These are phyloP conservation scores for Monopterus albus DNA, from an alignment of 2,113 vertebrate species.

Conservation along the genomic window DNA sequence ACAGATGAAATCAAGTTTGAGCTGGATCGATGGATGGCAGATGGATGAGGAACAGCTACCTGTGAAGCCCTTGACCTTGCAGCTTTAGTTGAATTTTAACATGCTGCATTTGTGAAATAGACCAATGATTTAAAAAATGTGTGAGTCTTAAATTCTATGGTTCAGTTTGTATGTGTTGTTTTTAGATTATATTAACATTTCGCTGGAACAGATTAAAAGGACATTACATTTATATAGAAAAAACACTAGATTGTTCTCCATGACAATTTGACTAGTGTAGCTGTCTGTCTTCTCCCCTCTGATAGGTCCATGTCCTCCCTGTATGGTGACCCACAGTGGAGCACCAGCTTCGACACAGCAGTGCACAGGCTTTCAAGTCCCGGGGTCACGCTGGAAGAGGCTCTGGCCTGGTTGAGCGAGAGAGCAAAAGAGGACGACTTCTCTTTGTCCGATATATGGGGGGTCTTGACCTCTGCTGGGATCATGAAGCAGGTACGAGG, in stretches of 20 bases:
- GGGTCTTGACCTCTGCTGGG: conserved; percentile 31
- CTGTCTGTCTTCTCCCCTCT: not conserved
- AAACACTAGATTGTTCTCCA: no score
- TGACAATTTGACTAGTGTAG: no score
- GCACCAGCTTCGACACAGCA: conserved; percentile 3
- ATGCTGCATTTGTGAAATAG: no score
- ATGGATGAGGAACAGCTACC: not conserved
- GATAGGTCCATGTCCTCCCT: conserved; percentile 53
- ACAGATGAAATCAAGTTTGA: no score
- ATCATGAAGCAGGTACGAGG: conserved; percentile 57
- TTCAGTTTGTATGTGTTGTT: no score
- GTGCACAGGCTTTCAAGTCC: not conserved
- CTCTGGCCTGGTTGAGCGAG: conserved; percentile 38
- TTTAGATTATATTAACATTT: not conserved
- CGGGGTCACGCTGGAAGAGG: not conserved
- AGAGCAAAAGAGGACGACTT: conserved; percentile 36
- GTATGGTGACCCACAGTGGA: conserved; percentile 60
- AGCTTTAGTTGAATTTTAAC: no score
- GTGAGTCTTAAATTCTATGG: no score
- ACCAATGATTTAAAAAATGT: no score
- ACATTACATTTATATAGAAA: no score
- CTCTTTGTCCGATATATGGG: conserved; percentile 61
- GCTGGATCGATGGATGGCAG: not conserved
- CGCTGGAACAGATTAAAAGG: not conserved
- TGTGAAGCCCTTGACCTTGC: no score